Evolutionary conservation across 2,113 vertebrate genomes (phyloP), one percentile per base, ranked within the genome.

Genomic region (Silurus glanis): DNA sequence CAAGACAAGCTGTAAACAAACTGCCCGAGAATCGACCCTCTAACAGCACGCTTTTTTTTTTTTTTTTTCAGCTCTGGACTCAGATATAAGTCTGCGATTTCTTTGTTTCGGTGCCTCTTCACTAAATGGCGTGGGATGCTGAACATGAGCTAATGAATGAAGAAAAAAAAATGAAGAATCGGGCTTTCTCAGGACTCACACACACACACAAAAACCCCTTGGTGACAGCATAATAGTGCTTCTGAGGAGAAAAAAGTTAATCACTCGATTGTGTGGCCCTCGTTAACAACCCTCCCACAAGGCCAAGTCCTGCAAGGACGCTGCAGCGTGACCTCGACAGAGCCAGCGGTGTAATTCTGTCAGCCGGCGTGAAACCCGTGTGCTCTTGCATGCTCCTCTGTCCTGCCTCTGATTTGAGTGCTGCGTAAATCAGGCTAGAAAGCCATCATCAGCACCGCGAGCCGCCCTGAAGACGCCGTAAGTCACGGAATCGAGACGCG

Each of bases 91-190:
- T 37, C 37, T 37, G 2, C 4, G 1, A 89, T 75, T 83, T 45
- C 58, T 9, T 64, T 49, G 16, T 55, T 66, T 90, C 83, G 80
- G 82, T 9, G 10, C 81, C 37, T 86, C 82, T 81, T 89, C 88
- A 93, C 93, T 92, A 90, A 82, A 49, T 87, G 86, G 89, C 89
- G 88, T 87, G 84, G 87, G 88, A 82, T 47, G 80, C 88, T 90
- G 87, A 90, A 85, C 89, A 88, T 83, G 85, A 84, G 7, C 82
- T 6, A 72, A 90, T 82, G 85, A 93, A 88, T 85, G 88, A 69
- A 64, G 72, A 64, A 89, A 92, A 92, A 92, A 93, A 93, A 91
- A 91, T 92, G 87, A 93, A 89, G 89, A 67, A n/a, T 19, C 83
- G 69, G n/a, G 45, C 58, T 12, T 12, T 37, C 17, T 76, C 53